phyloP scores from a whole-genome alignment of 1,140 invertebrate genomes.

The Paraescarpia echinospica region DNA sequence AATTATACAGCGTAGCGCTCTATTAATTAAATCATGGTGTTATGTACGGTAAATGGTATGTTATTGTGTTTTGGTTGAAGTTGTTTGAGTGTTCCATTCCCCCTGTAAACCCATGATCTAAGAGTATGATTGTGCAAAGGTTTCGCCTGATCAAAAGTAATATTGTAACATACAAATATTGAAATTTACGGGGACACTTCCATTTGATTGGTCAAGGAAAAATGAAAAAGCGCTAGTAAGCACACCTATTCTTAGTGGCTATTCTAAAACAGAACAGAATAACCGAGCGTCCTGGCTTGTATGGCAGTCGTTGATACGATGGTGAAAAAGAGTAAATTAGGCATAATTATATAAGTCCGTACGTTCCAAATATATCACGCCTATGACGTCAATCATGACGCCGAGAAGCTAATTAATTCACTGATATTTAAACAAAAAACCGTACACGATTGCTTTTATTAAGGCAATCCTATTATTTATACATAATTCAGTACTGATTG shows the following conservation, averaged over 20 bases:
- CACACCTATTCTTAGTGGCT: neutral
- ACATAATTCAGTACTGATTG: neutral
- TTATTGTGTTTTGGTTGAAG: no score
- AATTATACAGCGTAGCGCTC: no score
- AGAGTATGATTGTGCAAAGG: neutral
- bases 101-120: neutral
- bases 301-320: neutral
- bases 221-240: neutral
- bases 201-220: neutral
- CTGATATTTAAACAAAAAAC: neutral
- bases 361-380: neutral
- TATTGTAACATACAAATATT: neutral
- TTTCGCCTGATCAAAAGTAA: neutral
- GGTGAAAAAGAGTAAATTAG: neutral
- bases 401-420: neutral
- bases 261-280: neutral
- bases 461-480: neutral
- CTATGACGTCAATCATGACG: neutral
- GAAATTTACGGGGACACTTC: neutral
- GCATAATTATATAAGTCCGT: neutral
- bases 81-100: no score
- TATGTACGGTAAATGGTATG: no score
- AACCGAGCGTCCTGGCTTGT: neutral
- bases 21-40: no score
- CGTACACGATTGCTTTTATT: no score